Evolutionary conservation across 2,113 vertebrate genomes (phyloP), one percentile per base, ranked within the genome.

Genomic region (Willisornis vidua): DNA sequence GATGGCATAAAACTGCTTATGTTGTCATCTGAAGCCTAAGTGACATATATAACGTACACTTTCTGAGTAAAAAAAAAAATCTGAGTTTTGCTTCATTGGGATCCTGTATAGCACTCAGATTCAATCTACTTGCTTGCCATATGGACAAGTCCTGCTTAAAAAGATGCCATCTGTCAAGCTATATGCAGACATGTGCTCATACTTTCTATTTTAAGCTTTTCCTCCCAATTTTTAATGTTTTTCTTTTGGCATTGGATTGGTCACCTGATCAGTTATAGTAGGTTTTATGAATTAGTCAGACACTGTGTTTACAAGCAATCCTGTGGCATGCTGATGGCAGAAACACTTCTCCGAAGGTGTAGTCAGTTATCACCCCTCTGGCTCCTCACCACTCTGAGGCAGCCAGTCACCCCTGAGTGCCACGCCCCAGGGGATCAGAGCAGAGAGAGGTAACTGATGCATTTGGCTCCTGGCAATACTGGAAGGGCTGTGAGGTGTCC

Each of bases 211-310:
- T 87, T 93, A 89, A 94, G 70, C 28, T 3, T 87, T 90, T 87
- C 86, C 73, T 89, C 62, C 52, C 23, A 8, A 35, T 95, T 95
- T 89, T 84, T 83, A 35, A 83, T 76, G 52, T 94, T 52, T 70
- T 79, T 96, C n/a, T 75, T 95, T 83, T 35, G 3, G 29, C 88
- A 29, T 80, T 76, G 54, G 31, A 63, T 85, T 25, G 46, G 77
- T 94, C 96, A 96, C 88, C 84, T 95, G 93, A 95, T 39, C 55
- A n/a, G 65, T 89, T 91, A 85, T 89, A 83, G n/a, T 94, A 80
- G 35, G 55, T 86, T 97, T 97, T 94, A 92, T 93, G 45, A 95
- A 94, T 97, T 87, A 97, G 73, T 93, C 45, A 87, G 82, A 33
- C 28, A 45, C 37, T 0, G 15, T 3, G 3, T 45, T 80, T 62